Conservation (phyloP, 2,888 invertebrate species). For the Drosophila leonis region DNA sequence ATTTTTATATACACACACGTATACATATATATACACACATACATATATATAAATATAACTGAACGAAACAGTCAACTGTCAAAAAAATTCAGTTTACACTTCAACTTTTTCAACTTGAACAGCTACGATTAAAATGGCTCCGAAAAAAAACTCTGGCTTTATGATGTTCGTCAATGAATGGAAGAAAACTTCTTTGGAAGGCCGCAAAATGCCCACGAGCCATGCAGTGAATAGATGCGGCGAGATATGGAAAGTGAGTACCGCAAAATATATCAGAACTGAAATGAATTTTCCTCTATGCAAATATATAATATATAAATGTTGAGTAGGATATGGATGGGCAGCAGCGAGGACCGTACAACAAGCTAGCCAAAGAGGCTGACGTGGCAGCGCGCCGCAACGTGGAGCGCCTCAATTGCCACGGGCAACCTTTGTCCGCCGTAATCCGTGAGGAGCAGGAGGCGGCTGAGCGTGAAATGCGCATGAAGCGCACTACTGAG, state of each 20-base stretch:
- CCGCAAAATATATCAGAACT: neutral
- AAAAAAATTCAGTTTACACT: neutral
- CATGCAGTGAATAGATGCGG: conserved; percentile 74
- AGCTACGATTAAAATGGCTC: conserved; percentile 63
- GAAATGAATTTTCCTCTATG: neutral
- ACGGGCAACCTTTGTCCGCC: conserved; percentile 65
- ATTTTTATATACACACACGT: too few relatives aligned
- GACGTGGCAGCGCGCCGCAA: conserved; percentile 12
- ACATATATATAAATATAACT: too few relatives aligned
- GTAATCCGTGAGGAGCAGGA: conserved; percentile 67
- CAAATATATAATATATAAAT: neutral
- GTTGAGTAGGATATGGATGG: conserved; percentile 69
- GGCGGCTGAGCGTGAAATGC: conserved; percentile 44
- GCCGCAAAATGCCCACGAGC: conserved; percentile 40
- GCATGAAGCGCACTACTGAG: conserved; percentile 80
- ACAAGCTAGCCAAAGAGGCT: conserved; percentile 65
- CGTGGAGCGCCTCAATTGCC: conserved; percentile 68
- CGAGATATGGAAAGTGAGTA: conserved; percentile 72
- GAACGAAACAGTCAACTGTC: too few relatives aligned
- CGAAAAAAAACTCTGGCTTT: conserved; percentile 74
- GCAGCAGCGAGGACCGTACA: conserved; percentile 75
- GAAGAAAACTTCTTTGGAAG: conserved; percentile 54
- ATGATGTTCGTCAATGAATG: conserved; percentile 80
- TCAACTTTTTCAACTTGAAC: neutral
- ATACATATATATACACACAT: too few relatives aligned